Evolutionary conservation across 1,140 invertebrate genomes (phyloP), one percentile per base, ranked within the genome.

Genomic region (Polypedilum vanderplanki): DNA sequence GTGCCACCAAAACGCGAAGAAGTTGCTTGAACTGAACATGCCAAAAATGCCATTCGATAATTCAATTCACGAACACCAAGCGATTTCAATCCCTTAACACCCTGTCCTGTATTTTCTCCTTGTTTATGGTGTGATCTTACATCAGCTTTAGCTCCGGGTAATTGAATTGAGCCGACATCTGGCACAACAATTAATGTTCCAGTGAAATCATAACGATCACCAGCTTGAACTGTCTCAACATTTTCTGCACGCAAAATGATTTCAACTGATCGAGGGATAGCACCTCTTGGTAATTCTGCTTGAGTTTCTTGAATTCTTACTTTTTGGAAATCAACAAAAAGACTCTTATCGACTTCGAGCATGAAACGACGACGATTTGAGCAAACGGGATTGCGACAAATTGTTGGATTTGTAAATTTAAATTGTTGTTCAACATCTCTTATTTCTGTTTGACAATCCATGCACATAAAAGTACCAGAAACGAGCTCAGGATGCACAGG

Each of bases 251-350:
- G 86, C n/a, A 99, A 83, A 78, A 99, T 92, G 33, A 99, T 87
- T 85, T 99, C 98, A 40, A 99, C 88, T 77, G 96, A 97, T 67
- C 98, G 87, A 0, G 98, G 98, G 79, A 99, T 98, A 80, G 94
- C 95, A 24, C 98, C 98, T 77, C 97, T 84, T 1, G 98, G 98
- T 22, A 99, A 84, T 84, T 99, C 98, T 12, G 95, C 90, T 84
- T 99, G 98, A 0, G 95, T 97, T 85, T 99, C 98, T 84, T 99
- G 98, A 77, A 99, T 96, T 77, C 97, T 87, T 7, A 99, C 90
- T 87, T 99, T 99, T 87, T 99, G 98, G 83, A 99, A 99, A 84
- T 99, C 98, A 2, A 99, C 91, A 86, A 99, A 99, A 20, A 90
- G 83, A 0, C 96, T 98, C 80, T 97, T 96, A 80, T 97, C 93